Conservation (phyloP, 2,113 vertebrate species). For the Paratilapia polleni region DNA sequence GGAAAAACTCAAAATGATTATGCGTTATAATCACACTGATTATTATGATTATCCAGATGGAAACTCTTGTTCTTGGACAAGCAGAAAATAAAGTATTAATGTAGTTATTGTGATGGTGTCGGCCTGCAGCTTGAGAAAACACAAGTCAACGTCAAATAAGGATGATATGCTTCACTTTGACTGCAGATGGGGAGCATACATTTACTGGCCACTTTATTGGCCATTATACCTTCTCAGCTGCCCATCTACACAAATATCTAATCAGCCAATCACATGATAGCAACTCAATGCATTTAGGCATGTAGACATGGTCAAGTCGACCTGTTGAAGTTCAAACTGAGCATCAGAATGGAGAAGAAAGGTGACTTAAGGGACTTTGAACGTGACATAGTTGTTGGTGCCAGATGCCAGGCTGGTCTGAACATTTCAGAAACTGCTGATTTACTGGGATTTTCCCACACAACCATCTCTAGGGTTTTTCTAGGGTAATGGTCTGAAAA, state of each 20-base stretch:
- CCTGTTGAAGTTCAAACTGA: not conserved
- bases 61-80: not conserved
- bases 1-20: constrained; percentile 12
- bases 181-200: not conserved
- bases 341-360: not conserved
- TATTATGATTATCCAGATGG: not conserved
- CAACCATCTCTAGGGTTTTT: not conserved
- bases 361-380: not conserved
- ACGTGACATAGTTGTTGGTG: not conserved
- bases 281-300: not conserved
- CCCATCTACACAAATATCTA: not conserved
- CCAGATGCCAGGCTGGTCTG: not conserved
- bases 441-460: too few relatives aligned
- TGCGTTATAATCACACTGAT: not conserved
- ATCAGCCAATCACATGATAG: not conserved
- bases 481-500: not conserved
- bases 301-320: not conserved
- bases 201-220: not conserved
- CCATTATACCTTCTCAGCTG: not conserved
- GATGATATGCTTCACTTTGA: not conserved
- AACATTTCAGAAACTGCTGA: not conserved
- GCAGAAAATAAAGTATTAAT: not conserved
- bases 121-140: not conserved
- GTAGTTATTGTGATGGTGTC: not conserved
- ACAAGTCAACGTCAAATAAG: too few relatives aligned